Percentiles rank a stretch among this genome's conserved stretches.
These are phyloP conservation scores for Leptopilina myrica DNA, from an alignment of 2,888 invertebrate genomes.

Conservation along the genomic window DNA sequence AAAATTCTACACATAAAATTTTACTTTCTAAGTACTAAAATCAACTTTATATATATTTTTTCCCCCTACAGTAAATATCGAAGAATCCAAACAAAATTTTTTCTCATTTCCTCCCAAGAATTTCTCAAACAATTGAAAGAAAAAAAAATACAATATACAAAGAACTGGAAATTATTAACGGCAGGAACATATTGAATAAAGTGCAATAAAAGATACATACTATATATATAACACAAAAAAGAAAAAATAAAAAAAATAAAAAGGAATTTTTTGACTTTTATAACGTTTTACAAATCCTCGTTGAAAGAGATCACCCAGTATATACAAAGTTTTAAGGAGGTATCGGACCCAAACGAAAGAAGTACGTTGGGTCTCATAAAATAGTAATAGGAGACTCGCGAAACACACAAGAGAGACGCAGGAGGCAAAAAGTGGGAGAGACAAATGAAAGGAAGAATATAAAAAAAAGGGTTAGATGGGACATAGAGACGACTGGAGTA, in stretches of 20 bases:
- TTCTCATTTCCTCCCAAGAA: too few species aligned
- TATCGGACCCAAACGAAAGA: constrained; percentile 43
- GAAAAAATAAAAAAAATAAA: neutral
- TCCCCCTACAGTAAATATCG: too few species aligned
- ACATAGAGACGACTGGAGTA: constrained; percentile 46
- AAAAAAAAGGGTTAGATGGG: constrained; percentile 40
- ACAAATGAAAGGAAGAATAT: constrained; percentile 40
- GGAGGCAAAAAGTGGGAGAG: constrained; percentile 46
- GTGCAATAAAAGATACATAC: neutral
- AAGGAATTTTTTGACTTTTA: neutral
- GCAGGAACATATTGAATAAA: too few species aligned
- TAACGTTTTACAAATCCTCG: constrained; percentile 9
- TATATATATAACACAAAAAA: neutral
- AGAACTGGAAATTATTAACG: too few species aligned
- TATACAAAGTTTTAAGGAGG: constrained; percentile 41
- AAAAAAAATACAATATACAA: too few species aligned
- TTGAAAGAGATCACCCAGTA: constrained; percentile 42
- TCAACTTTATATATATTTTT: too few species aligned
- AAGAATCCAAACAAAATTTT: too few species aligned
- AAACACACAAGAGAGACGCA: constrained; percentile 43
- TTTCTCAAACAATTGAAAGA: too few species aligned
- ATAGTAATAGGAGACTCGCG: constrained; percentile 48
- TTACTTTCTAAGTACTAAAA: too few species aligned
- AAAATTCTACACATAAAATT: too few species aligned
- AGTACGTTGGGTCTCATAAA: constrained; percentile 50